These are phyloP conservation scores for Tetragonula carbonaria DNA, from an alignment of 2,888 invertebrate species.

Conservation along the genomic window DNA sequence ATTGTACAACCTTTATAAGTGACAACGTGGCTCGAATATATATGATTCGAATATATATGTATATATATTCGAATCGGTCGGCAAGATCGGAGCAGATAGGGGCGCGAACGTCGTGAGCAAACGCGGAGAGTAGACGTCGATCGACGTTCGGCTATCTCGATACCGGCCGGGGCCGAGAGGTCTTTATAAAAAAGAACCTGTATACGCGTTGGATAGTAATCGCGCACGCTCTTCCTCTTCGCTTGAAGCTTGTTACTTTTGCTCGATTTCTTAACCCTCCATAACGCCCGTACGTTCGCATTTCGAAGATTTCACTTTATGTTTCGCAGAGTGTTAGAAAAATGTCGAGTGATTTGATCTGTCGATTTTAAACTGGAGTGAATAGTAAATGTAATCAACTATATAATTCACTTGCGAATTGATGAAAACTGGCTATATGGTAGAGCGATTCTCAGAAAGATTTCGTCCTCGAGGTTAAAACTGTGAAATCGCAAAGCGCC, in stretches of 20 bases:
- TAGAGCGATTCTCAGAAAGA: no score
- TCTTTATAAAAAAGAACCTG: slow-evolving; percentile 7
- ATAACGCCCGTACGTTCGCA: no score
- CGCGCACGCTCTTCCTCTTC: background rate
- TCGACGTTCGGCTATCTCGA: slow-evolving; percentile 9
- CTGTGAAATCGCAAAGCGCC: no score
- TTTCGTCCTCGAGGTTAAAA: no score
- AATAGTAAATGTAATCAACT: no score
- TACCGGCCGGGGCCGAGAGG: background rate
- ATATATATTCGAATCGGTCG: background rate
- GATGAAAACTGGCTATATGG: no score
- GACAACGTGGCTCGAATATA: slow-evolving; percentile 46
- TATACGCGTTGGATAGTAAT: background rate
- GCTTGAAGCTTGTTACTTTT: background rate
- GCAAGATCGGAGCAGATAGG: slow-evolving; percentile 34
- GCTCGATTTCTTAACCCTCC: background rate
- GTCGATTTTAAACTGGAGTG: no score
- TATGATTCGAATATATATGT: no score
- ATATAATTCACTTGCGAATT: no score
- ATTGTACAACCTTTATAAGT: slow-evolving; percentile 42
- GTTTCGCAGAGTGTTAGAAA: no score
- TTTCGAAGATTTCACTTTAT: no score
- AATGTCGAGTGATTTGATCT: no score
- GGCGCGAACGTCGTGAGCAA: background rate
- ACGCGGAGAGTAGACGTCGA: slow-evolving; percentile 5